phyloP scores from a whole-genome alignment of 2,888 invertebrate genomes.

The Bembecia ichneumoniformis region DNA sequence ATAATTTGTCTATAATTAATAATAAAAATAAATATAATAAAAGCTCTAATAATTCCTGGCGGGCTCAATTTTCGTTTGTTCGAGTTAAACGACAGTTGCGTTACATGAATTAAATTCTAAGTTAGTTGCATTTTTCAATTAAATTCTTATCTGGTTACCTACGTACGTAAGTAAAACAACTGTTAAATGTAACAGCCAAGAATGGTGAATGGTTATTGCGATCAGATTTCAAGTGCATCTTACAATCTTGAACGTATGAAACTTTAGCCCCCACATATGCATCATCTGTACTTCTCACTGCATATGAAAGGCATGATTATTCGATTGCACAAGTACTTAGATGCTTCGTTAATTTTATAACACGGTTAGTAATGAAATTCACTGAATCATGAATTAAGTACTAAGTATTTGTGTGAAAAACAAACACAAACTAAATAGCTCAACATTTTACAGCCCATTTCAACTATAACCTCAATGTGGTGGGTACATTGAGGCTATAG shows the following conservation, averaged over 20 bases:
- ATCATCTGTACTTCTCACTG: conserved; percentile 14
- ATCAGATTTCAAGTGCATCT: conserved; percentile 45
- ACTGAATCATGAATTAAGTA: conserved; percentile 15
- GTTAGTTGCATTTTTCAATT: no score
- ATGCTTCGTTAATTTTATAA: conserved; percentile 43
- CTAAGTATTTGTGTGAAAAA: conserved; percentile 20
- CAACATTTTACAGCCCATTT: conserved; percentile 13
- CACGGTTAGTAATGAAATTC: conserved; percentile 36
- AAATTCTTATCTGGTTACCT: not conserved
- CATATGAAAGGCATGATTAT: conserved; percentile 25
- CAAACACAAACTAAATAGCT: conserved; percentile 13
- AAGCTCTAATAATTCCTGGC: no score
- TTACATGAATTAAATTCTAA: no score
- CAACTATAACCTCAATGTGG: no score
- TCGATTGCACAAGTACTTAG: conserved; percentile 24
- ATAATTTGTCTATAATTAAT: no score
- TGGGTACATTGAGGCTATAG: conserved; percentile 17
- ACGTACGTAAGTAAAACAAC: not conserved
- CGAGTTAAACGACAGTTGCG: no score
- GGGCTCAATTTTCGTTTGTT: no score
- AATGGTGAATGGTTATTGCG: not conserved
- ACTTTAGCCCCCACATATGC: conserved; percentile 20
- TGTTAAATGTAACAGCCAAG: not conserved
- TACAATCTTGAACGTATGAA: conserved; percentile 25
- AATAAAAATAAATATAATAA: no score